Percentiles rank a stretch among this genome's conserved stretches.
Evolutionary conservation across 2,888 invertebrate species (phyloP).

Genomic region (Incurvaria masculella): DNA sequence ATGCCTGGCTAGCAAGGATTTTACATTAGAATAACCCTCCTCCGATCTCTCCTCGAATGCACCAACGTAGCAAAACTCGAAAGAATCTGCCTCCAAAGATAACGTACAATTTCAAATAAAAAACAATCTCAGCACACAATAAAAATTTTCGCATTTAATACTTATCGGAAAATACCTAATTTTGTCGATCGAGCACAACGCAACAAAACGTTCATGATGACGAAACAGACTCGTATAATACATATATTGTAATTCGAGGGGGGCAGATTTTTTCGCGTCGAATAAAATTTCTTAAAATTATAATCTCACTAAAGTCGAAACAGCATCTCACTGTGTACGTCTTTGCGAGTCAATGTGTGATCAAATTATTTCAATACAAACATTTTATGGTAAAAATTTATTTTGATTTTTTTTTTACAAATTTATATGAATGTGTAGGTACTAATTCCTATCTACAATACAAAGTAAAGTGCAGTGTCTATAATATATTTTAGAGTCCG

Average conservation of each 20-base stretch:
- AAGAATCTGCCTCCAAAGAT: not conserved
- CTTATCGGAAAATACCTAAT: no score
- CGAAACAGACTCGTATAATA: no score
- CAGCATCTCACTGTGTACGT: constrained; percentile 27
- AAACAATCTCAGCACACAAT: no score
- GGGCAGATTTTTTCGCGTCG: not conserved
- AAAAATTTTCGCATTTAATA: no score
- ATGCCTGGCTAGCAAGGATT: no score
- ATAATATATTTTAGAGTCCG: not conserved
- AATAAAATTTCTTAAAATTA: not conserved
- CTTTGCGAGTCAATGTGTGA: constrained; percentile 13
- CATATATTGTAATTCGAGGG: no score
- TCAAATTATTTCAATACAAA: not conserved
- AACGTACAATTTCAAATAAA: not conserved
- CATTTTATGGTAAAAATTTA: not conserved
- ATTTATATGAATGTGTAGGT: not conserved
- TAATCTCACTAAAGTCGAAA: constrained; percentile 32
- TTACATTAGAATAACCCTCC: no score
- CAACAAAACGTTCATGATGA: no score
- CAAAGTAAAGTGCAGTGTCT: not conserved
- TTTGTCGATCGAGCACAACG: no score
- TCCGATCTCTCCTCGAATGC: not conserved
- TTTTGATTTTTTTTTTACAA: constrained; percentile 2
- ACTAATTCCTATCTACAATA: not conserved
- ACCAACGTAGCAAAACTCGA: not conserved